Evolutionary conservation across 30 jellyfish, hydroid and myxozoan genomes (phyloP).

Genomic region (Chrysaora quinquecirrha): DNA sequence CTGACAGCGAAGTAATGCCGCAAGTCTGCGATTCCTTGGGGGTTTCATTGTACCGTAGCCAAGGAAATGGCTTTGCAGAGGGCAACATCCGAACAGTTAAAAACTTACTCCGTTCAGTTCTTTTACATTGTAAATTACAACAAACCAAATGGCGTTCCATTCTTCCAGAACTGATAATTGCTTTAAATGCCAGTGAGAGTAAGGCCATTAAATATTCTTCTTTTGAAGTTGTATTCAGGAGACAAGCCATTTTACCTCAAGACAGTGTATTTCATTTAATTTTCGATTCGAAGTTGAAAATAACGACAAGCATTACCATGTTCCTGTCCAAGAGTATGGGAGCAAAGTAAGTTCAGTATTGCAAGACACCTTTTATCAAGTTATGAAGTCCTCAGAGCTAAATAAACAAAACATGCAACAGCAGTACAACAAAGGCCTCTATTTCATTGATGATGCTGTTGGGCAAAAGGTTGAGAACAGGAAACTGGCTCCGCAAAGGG

Average conservation of each 20-base stretch:
- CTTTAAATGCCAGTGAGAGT: background rate
- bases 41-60: constrained; percentile 8
- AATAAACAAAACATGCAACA: background rate
- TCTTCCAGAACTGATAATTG: background rate
- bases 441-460: background rate
- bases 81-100: background rate
- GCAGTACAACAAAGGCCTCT: background rate
- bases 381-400: background rate
- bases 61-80: background rate
- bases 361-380: background rate
- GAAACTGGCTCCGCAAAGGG: background rate
- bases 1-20: constrained; percentile 14
- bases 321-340: no score
- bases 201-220: background rate
- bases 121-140: background rate
- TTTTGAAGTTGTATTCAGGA: background rate
- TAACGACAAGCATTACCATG: no score
- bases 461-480: background rate
- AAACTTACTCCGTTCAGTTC: background rate
- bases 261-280: background rate
- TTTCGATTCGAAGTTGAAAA: background rate
- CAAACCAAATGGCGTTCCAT: background rate
- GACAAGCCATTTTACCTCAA: background rate
- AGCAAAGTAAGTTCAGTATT: background rate
- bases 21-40: constrained; percentile 24